Conservation (phyloP, 1,140 invertebrate species). For the Drosophila pruinosa region DNA sequence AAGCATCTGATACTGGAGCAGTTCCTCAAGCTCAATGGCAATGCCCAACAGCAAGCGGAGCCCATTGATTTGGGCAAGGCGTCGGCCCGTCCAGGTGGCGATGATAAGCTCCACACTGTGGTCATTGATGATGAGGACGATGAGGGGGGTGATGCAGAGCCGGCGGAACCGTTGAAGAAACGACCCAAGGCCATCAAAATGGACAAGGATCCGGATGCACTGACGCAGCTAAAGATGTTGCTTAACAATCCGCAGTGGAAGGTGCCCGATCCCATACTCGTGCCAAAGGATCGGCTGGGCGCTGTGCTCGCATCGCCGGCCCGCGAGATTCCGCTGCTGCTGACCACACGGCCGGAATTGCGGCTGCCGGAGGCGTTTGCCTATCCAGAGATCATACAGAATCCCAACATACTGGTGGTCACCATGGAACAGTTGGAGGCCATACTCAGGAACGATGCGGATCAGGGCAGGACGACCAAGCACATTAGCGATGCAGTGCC, state of each 20-base stretch:
- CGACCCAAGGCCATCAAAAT: slow-evolving; percentile 75
- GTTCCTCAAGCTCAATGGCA: slow-evolving; percentile 73
- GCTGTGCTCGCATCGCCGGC: slow-evolving; percentile 88
- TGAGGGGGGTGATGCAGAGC: slow-evolving; percentile 83
- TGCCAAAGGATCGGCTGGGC: slow-evolving; percentile 89
- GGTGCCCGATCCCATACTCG: slow-evolving; percentile 90
- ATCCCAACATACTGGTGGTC: slow-evolving; percentile 91
- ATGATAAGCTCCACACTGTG: slow-evolving; percentile 81
- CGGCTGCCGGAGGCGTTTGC: slow-evolving; percentile 88
- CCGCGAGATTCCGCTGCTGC: slow-evolving; percentile 89
- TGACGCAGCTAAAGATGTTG: slow-evolving; percentile 89
- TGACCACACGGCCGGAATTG: slow-evolving; percentile 88
- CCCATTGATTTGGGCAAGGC: slow-evolving; percentile 86
- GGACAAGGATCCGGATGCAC: slow-evolving; percentile 85
- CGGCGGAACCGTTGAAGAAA: slow-evolving; percentile 85
- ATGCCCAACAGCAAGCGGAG: slow-evolving; percentile 84
- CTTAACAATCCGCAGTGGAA: slow-evolving; percentile 87
- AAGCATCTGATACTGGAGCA: slow-evolving; percentile 80
- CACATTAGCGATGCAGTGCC: slow-evolving; percentile 42
- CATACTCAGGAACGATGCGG: slow-evolving; percentile 85
- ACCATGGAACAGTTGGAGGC: slow-evolving; percentile 89
- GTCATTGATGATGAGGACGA: slow-evolving; percentile 81
- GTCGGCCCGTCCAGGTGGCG: slow-evolving; percentile 83
- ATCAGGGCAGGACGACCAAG: slow-evolving; percentile 61
- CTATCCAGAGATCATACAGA: slow-evolving; percentile 88